Evolutionary conservation across 2,797 vertebrate species (phyloP).

Genomic region (Urophycis tenuis): DNA sequence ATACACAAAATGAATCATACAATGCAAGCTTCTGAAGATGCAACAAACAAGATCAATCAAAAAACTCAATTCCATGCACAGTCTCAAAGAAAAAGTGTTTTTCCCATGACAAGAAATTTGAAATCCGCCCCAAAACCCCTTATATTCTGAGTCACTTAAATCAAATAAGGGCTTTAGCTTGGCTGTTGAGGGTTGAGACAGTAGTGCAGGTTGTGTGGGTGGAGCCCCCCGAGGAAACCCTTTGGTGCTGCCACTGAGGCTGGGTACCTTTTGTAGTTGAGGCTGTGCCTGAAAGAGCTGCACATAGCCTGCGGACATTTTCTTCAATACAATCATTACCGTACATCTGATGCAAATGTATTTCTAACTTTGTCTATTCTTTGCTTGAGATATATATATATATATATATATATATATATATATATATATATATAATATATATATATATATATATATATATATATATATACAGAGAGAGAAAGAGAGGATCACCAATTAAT

Average conservation of each 20-base stretch:
- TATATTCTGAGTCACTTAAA: neutral
- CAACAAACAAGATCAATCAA: neutral
- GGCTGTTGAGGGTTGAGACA: neutral
- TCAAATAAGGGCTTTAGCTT: neutral
- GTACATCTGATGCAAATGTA: conserved; percentile 1
- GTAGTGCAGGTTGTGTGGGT: neutral
- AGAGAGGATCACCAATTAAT: neutral
- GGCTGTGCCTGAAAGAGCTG: neutral
- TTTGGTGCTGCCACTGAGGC: neutral
- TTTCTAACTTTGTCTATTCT: neutral
- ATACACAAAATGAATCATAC: neutral
- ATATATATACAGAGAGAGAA: no score
- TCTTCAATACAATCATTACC: neutral
- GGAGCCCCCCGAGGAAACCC: neutral
- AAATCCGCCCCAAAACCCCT: neutral
- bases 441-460: no score
- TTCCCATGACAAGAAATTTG: neutral
- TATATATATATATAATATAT: no score
- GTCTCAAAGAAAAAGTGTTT: neutral
- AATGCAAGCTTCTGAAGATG: neutral
- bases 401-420: no score
- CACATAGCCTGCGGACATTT: neutral
- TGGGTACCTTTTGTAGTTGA: neutral
- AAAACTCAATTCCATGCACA: no score
- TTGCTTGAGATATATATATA: no score